Evolutionary conservation across 2,797 vertebrate genomes (phyloP).

Genomic region (Malacoraja senta): DNA sequence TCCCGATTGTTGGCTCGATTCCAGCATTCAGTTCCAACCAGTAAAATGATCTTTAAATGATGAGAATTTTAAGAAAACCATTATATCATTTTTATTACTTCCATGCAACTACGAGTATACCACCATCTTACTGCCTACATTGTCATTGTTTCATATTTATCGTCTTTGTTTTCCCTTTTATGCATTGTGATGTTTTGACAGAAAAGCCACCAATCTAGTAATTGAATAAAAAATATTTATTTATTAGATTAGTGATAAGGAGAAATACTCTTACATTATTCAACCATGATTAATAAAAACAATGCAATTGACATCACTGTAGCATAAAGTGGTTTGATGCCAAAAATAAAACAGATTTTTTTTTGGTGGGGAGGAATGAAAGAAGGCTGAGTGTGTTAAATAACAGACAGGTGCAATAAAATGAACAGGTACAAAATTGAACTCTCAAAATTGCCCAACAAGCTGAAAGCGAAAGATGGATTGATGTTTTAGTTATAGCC

Average conservation of each 20-base stretch:
- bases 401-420: neutral
- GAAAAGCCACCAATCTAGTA: neutral
- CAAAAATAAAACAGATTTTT: neutral
- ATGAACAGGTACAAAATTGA: neutral
- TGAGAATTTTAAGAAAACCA: slow-evolving; percentile 29
- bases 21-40: neutral
- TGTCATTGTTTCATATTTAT: neutral
- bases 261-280: neutral
- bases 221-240: neutral
- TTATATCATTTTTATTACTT: slow-evolving; percentile 32
- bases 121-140: neutral
- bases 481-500: neutral
- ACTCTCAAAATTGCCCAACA: neutral
- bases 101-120: slow-evolving; percentile 3
- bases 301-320: neutral
- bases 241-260: neutral
- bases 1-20: neutral
- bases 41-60: neutral
- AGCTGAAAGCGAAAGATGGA: neutral
- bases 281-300: neutral
- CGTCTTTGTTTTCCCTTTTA: slow-evolving; percentile 31
- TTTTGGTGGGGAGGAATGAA: too few species aligned
- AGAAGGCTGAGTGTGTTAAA: neutral
- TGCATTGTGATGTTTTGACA: slow-evolving; percentile 21
- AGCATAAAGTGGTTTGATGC: neutral